Percentiles rank a stretch among this genome's conserved stretches.
phyloP scores from a whole-genome alignment of 2,113 vertebrate genomes.

The Phasianus colchicus region DNA sequence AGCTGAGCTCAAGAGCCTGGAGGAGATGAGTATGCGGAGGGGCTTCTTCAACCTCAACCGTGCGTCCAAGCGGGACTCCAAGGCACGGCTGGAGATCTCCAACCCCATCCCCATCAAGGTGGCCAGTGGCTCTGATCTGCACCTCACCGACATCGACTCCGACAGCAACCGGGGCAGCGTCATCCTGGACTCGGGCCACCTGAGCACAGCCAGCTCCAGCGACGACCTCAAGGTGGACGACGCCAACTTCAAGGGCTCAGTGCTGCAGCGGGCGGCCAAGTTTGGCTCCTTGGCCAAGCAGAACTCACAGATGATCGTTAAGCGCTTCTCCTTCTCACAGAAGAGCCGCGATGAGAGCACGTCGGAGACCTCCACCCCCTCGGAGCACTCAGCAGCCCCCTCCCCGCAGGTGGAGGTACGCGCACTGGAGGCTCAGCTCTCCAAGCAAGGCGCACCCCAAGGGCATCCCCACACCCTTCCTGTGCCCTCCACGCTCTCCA shows the following conservation, averaged over 20 bases:
- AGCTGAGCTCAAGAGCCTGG: constrained; percentile 91
- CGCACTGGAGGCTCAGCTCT: constrained; percentile 71
- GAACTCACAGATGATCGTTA: constrained; percentile 86
- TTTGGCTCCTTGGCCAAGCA: constrained; percentile 88
- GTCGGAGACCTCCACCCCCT: constrained; percentile 83
- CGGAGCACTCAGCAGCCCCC: constrained; percentile 79
- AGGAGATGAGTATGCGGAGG: constrained; percentile 93
- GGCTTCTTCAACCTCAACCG: constrained; percentile 94
- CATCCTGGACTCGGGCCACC: constrained; percentile 81
- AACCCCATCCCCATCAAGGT: constrained; percentile 95
- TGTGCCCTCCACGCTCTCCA: constrained; percentile 10
- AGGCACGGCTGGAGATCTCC: constrained; percentile 91
- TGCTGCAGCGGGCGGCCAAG: constrained; percentile 90
- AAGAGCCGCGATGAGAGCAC: constrained; percentile 84
- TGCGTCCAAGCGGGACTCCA: constrained; percentile 88
- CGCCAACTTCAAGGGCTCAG: constrained; percentile 81
- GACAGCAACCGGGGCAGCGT: constrained; percentile 84
- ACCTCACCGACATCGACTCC: constrained; percentile 82
- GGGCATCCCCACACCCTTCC: constrained; percentile 18
- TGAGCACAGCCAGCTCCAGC: constrained; percentile 82
- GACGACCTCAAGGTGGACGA: constrained; percentile 86
- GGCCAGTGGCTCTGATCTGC: constrained; percentile 87
- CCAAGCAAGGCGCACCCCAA: constrained; percentile 59
- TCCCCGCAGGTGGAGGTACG: constrained; percentile 83
- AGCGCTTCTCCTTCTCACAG: constrained; percentile 86